A percentile compares a stretch with the other conserved stretches of the same genome.
Conservation (phyloP, 2,888 invertebrate genomes). For the Patella ulyssiponensis region DNA sequence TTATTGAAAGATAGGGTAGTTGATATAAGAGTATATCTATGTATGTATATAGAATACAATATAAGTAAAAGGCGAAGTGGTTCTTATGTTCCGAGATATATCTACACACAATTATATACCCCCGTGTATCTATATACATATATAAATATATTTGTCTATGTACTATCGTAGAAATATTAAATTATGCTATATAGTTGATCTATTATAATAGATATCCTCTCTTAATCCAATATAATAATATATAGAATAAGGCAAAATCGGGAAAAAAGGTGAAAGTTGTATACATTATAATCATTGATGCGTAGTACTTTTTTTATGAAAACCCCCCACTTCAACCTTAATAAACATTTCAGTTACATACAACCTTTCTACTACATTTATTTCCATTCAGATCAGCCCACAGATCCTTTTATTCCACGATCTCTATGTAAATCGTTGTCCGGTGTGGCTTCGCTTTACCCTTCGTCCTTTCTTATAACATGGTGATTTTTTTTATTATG, state of each 20-base stretch:
- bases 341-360: not conserved
- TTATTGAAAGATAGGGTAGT: not conserved
- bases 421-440: not conserved
- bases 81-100: not conserved
- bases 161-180: too few relatives aligned
- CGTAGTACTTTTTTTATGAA: not conserved
- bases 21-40: conserved; percentile 6
- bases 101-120: too few relatives aligned
- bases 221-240: too few relatives aligned
- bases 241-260: too few relatives aligned
- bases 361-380: too few relatives aligned
- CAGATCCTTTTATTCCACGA: not conserved
- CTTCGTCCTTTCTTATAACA: conserved; percentile 6
- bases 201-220: too few relatives aligned
- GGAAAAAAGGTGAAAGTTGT: conserved; percentile 4
- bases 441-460: not conserved
- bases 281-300: not conserved
- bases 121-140: too few relatives aligned
- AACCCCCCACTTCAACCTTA: conserved; percentile 3
- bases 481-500: not conserved
- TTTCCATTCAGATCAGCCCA: too few relatives aligned
- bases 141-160: too few relatives aligned
- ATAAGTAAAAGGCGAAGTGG: conserved; percentile 1
- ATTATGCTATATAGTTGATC: too few relatives aligned
- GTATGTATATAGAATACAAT: conserved; percentile 7